phyloP scores from a whole-genome alignment of 1,140 invertebrate genomes.

The Macrostomum lignano region DNA sequence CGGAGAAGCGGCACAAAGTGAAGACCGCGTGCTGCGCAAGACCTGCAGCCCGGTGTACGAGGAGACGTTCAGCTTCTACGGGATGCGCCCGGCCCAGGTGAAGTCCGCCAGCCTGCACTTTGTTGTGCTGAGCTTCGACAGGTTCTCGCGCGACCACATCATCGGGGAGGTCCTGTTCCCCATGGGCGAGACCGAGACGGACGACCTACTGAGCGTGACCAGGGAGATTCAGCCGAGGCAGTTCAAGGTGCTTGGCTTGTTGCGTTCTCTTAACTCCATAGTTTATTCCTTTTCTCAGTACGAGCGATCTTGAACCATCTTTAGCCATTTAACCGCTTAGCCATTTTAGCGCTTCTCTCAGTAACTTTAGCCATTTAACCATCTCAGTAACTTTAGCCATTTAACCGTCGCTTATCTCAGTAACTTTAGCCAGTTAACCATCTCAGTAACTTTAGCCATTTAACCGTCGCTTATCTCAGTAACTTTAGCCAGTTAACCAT shows the following conservation, averaged over 20 bases:
- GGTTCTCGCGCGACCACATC: constrained; percentile 57
- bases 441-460: no score
- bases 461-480: no score
- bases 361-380: no score
- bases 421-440: no score
- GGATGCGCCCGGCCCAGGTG: constrained; percentile 40
- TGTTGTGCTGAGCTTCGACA: constrained; percentile 60
- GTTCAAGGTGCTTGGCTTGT: constrained; percentile 22
- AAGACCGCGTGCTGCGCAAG: constrained; percentile 50
- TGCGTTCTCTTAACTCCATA: no score
- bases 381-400: no score
- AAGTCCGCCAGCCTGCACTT: constrained; percentile 41
- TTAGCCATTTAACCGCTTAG: no score
- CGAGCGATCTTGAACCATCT: no score
- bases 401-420: no score
- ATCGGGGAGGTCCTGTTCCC: constrained; percentile 39
- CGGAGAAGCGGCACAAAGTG: constrained; percentile 55
- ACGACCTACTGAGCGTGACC: constrained; percentile 10
- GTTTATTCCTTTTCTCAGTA: no score
- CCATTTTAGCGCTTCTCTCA: no score
- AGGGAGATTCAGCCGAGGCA: constrained; percentile 18
- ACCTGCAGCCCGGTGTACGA: constrained; percentile 58
- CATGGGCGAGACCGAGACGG: constrained; percentile 10
- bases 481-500: no score
- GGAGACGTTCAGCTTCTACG: constrained; percentile 54